Percentiles rank a stretch among this genome's conserved stretches.
Evolutionary conservation across 2,797 vertebrate species (phyloP).

Genomic region (Notamacropus eugenii): DNA sequence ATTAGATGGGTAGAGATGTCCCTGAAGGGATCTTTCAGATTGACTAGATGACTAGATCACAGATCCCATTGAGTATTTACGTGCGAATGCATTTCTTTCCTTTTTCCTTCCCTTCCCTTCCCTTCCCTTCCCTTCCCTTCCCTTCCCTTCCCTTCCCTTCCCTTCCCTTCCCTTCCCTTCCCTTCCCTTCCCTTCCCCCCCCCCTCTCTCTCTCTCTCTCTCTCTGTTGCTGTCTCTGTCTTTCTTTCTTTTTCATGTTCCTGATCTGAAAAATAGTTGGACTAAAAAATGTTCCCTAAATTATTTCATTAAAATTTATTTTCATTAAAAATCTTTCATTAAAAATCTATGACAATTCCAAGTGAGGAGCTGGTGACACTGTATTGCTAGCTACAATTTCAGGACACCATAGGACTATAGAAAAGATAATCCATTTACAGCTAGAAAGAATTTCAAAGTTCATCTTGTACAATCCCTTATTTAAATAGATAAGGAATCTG

Average conservation of each 20-base stretch:
- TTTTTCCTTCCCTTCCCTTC: fast-evolving
- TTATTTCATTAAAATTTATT: too few relatives aligned
- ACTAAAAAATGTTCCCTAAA: neutral
- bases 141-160: too few relatives aligned
- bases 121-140: fast-evolving
- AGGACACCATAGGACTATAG: neutral
- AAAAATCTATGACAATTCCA: neutral
- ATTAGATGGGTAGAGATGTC: neutral
- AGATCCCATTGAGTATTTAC: neutral
- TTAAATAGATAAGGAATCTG: neutral
- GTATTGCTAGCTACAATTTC: neutral
- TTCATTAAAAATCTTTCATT: neutral
- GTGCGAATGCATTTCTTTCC: neutral
- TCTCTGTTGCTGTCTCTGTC: too few relatives aligned
- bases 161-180: fast-evolving
- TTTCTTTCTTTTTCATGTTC: neutral
- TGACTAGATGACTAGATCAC: neutral
- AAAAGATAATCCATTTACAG: neutral
- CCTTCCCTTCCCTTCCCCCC: fast-evolving
- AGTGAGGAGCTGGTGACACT: neutral
- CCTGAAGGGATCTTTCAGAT: neutral
- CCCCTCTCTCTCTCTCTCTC: too few relatives aligned
- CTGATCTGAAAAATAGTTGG: neutral
- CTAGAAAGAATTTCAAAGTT: neutral
- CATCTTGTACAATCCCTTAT: neutral